These are phyloP conservation scores for Ctenopoma kingsleyae DNA, from an alignment of 2,797 vertebrate species.

Conservation along the genomic window DNA sequence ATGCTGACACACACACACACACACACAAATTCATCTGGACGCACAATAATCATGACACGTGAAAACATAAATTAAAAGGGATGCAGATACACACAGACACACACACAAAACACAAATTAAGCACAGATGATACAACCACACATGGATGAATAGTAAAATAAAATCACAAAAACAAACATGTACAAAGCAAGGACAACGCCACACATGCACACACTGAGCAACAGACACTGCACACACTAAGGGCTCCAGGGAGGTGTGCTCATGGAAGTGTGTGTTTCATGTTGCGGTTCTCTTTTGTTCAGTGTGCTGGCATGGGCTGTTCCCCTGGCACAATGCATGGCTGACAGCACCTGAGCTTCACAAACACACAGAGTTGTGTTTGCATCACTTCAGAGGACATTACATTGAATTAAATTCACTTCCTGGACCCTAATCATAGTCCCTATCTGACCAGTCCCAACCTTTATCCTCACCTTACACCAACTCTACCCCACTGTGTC, in stretches of 20 bases:
- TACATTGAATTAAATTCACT: not conserved
- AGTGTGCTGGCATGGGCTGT: constrained; percentile 39
- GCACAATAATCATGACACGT: constrained; percentile 17
- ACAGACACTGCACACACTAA: not conserved
- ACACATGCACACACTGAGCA: constrained; percentile 13
- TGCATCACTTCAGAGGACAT: not conserved
- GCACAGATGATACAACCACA: constrained; percentile 34
- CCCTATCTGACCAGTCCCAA: not conserved
- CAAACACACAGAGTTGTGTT: constrained; percentile 10
- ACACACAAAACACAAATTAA: constrained; percentile 26
- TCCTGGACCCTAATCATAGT: no score
- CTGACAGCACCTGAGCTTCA: constrained; percentile 71
- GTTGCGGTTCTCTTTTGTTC: constrained; percentile 37
- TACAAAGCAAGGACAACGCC: constrained; percentile 40
- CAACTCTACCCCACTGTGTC: no score
- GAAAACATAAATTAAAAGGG: constrained; percentile 26
- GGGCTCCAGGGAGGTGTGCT: constrained; percentile 15
- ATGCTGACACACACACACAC: constrained; percentile 12
- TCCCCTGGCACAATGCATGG: constrained; percentile 58
- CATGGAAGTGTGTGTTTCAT: constrained; percentile 28
- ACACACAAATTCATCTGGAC: constrained; percentile 26
- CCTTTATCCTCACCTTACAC: no score
- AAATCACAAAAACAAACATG: constrained; percentile 2
- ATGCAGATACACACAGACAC: not conserved
- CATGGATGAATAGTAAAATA: constrained; percentile 22